Evolutionary conservation across 2,797 vertebrate genomes (phyloP).

Genomic region (Synaphobranchus kaupii): DNA sequence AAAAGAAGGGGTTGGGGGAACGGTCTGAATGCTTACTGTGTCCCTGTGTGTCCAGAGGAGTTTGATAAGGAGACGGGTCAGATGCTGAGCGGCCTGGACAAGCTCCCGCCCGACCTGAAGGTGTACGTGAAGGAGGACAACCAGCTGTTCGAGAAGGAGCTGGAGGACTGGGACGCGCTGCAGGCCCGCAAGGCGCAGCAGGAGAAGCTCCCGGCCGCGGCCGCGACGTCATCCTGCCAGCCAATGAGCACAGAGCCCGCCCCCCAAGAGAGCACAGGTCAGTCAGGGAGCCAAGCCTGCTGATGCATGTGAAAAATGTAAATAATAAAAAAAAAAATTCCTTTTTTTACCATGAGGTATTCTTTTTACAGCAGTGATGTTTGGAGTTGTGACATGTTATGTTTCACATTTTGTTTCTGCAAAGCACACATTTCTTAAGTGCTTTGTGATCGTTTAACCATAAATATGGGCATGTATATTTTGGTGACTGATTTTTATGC

Average conservation of each 20-base stretch:
- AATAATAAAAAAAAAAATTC: too few species aligned
- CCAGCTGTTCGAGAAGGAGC: slow-evolving; percentile 87
- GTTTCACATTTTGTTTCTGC: background rate
- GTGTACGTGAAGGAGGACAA: slow-evolving; percentile 94
- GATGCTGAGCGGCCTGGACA: slow-evolving; percentile 89
- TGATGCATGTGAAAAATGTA: too few species aligned
- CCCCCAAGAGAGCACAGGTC: slow-evolving; percentile 70
- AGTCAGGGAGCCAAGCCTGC: too few species aligned
- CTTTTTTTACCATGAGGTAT: background rate
- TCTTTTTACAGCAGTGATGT: background rate
- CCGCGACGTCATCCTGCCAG: slow-evolving; percentile 57
- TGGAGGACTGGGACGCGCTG: slow-evolving; percentile 89
- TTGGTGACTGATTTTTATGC: background rate
- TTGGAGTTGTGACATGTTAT: background rate
- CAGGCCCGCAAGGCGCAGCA: slow-evolving; percentile 86
- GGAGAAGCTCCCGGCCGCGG: slow-evolving; percentile 83
- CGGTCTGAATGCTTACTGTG: background rate
- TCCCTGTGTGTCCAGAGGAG: slow-evolving; percentile 78
- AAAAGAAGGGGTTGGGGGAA: background rate
- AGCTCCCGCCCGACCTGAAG: slow-evolving; percentile 89
- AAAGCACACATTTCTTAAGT: background rate
- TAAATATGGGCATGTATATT: background rate
- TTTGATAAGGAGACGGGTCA: slow-evolving; percentile 96
- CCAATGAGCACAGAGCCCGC: slow-evolving; percentile 69
- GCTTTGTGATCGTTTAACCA: too few species aligned